Percentiles rank a stretch among this genome's conserved stretches.
These are phyloP conservation scores for Regulus satrapa DNA, from an alignment of 2,113 vertebrate species.

Conservation along the genomic window DNA sequence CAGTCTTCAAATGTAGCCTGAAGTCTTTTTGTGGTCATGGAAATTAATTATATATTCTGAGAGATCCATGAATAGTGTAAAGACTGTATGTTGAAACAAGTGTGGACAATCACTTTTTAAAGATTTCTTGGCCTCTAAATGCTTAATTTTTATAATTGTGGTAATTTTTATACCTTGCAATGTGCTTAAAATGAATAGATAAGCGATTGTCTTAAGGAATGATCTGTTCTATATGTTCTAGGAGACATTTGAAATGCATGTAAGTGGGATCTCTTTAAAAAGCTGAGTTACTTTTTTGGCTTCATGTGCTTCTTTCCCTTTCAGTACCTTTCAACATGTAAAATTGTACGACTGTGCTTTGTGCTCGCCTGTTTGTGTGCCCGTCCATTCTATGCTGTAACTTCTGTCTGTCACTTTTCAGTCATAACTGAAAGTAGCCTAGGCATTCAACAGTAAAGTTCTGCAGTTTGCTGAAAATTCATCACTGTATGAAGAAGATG, in stretches of 20 bases:
- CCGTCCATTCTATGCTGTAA: background rate
- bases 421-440: background rate
- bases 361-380: background rate
- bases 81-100: background rate
- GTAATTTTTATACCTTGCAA: background rate
- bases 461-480: background rate
- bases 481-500: background rate
- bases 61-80: background rate
- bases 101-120: background rate
- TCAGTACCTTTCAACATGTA: background rate
- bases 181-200: background rate
- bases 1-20: background rate
- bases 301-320: background rate
- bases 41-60: background rate
- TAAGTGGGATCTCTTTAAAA: background rate
- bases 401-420: background rate
- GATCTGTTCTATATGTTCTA: background rate
- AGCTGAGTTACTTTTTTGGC: background rate
- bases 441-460: background rate
- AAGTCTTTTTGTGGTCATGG: background rate
- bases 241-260: background rate
- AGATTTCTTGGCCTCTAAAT: background rate
- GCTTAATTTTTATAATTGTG: background rate
- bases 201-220: background rate
- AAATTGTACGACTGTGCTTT: fast-evolving